Evolutionary conservation across 2,797 vertebrate genomes (phyloP).

Genomic region (Tenualosa thibaudeaui): DNA sequence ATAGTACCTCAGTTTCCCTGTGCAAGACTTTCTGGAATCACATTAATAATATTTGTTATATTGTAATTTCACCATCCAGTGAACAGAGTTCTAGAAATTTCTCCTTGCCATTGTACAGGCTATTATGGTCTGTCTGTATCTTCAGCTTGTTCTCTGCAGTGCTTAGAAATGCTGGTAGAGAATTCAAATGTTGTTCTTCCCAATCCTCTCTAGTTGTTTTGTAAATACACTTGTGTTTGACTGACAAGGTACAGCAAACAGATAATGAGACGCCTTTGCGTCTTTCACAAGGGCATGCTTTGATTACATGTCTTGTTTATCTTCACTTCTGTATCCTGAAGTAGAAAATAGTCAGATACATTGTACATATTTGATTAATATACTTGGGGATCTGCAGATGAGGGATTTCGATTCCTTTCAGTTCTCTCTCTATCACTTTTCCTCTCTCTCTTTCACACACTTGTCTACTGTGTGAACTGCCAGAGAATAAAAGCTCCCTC

Average conservation of each 20-base stretch:
- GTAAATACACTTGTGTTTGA: constrained; percentile 47
- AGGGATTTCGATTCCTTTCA: constrained; percentile 26
- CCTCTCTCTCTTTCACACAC: constrained; percentile 18
- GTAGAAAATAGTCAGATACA: constrained; percentile 20
- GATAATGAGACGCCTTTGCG: constrained; percentile 30
- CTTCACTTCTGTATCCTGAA: constrained; percentile 35
- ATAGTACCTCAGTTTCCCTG: neutral
- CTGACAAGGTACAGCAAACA: constrained; percentile 48
- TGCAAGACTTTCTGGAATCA: neutral
- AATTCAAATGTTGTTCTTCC: constrained; percentile 41
- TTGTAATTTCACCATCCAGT: neutral
- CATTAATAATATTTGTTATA: neutral
- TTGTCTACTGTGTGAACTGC: constrained; percentile 17
- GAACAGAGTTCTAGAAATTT: neutral
- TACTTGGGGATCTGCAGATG: constrained; percentile 20
- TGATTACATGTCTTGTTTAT: constrained; percentile 52
- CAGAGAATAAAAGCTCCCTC: constrained; percentile 35
- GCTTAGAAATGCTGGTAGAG: constrained; percentile 34
- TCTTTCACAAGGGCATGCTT: constrained; percentile 47
- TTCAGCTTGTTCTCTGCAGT: neutral
- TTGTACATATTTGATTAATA: constrained; percentile 41
- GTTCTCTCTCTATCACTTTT: neutral
- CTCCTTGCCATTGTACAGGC: neutral
- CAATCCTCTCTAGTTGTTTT: constrained; percentile 45
- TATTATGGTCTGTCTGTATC: too few species aligned